Conservation (phyloP, 92 coral and sea anemone genomes). For the Montipora capitata region DNA sequence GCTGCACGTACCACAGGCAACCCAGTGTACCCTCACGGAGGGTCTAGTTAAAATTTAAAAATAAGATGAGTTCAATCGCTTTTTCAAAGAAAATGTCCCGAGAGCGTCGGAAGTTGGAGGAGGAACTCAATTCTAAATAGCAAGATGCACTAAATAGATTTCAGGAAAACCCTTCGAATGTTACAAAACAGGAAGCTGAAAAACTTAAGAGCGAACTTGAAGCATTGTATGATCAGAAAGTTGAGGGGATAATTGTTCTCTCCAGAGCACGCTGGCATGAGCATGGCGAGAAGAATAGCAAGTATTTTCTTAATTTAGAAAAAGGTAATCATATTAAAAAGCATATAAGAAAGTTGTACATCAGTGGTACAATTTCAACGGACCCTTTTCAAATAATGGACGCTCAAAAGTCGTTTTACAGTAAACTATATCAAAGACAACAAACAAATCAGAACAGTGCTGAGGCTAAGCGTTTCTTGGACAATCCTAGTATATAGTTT, state of each 20-base stretch:
- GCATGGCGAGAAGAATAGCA: no score
- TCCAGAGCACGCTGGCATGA: no score
- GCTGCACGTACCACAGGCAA: no score
- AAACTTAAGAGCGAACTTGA: neutral
- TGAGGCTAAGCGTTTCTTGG: neutral
- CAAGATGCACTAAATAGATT: conserved; percentile 12
- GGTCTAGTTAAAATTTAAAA: conserved; percentile 50
- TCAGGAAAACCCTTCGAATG: neutral
- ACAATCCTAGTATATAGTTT: neutral
- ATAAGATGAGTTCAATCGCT: conserved; percentile 34
- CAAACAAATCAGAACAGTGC: neutral
- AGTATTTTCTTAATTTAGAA: no score
- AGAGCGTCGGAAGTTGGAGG: conserved; percentile 8
- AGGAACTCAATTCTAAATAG: conserved; percentile 31
- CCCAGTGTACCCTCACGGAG: no score
- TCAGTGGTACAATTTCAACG: neutral
- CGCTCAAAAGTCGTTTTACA: neutral
- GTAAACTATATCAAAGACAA: neutral
- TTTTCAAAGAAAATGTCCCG: neutral
- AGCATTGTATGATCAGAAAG: conserved; percentile 19
- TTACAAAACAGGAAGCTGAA: neutral
- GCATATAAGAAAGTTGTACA: neutral
- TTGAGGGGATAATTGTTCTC: conserved; percentile 26
- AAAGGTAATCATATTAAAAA: no score
- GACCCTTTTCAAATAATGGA: neutral